Conservation (phyloP, 2,113 vertebrate species). For the Hystrix brachyura region DNA sequence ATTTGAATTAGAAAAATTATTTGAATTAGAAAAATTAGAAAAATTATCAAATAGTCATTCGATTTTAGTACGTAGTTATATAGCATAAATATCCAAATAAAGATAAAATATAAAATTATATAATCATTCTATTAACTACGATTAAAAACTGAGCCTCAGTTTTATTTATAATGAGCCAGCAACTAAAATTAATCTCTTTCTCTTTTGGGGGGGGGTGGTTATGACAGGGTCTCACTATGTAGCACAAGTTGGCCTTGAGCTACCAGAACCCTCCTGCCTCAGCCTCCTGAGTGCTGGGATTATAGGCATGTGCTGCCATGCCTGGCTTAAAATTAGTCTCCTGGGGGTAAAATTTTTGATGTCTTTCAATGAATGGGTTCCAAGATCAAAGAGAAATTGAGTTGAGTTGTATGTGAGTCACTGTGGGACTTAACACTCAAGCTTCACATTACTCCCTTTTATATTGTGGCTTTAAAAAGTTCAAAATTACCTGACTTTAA, state of each 20-base stretch:
- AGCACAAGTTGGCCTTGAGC: background rate
- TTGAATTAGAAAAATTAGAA: background rate
- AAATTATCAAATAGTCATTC: background rate
- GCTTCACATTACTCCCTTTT: background rate
- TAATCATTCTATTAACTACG: slow-evolving; percentile 46
- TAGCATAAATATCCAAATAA: slow-evolving; percentile 41
- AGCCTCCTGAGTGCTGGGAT: background rate
- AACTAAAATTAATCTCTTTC: slow-evolving; percentile 36
- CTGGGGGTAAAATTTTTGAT: background rate
- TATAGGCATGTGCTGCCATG: background rate
- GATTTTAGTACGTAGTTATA: slow-evolving; percentile 53
- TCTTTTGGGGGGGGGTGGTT: background rate
- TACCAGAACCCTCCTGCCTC: background rate
- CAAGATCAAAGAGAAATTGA: background rate
- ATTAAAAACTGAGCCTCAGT: slow-evolving; percentile 31
- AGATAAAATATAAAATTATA: slow-evolving; percentile 48
- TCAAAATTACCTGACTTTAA: slow-evolving; percentile 38
- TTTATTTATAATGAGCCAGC: slow-evolving; percentile 65
- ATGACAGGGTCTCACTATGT: background rate
- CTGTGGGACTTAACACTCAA: background rate
- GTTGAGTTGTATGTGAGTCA: background rate
- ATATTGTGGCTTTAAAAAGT: background rate
- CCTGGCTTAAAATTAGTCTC: slow-evolving; percentile 30
- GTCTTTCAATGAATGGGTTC: background rate
- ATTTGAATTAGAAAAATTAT: slow-evolving; percentile 51